Percentiles rank a stretch among this genome's conserved stretches.
Conservation (phyloP, 2,888 invertebrate species). For the Pandemis cinnamomeana region DNA sequence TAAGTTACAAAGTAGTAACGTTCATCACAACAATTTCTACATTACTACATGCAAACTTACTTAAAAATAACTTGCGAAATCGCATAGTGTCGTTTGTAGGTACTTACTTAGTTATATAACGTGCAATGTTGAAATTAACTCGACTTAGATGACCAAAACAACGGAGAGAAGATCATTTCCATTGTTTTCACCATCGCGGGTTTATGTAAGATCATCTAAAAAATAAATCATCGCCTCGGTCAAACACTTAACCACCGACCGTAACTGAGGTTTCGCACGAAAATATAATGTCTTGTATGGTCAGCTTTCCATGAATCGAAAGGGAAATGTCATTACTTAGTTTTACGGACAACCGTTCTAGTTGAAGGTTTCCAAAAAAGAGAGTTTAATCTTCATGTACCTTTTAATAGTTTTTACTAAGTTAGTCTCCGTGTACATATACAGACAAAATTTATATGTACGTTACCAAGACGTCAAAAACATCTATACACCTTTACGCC, state of each 20-base stretch:
- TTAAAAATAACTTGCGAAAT: background rate
- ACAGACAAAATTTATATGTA: too few species aligned
- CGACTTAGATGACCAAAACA: conserved; percentile 17
- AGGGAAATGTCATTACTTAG: background rate
- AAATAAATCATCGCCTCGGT: conserved; percentile 21
- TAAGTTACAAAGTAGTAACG: too few species aligned
- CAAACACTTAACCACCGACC: conserved; percentile 30
- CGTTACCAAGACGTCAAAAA: too few species aligned
- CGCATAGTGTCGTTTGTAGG: background rate
- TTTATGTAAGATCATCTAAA: conserved; percentile 34
- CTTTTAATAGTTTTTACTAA: too few species aligned
- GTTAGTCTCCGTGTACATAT: too few species aligned
- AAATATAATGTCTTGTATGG: conserved; percentile 1
- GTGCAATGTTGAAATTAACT: conserved; percentile 4
- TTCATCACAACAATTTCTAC: background rate
- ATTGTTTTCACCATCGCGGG: conserved; percentile 15
- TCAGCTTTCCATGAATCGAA: background rate
- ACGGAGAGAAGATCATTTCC: conserved; percentile 7
- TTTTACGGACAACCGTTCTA: background rate
- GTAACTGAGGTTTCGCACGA: conserved; percentile 22
- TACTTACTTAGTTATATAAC: background rate
- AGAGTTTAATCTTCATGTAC: too few species aligned
- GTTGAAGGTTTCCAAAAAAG: background rate
- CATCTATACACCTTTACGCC: too few species aligned
- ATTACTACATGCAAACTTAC: background rate